Conservation (phyloP, 2,888 invertebrate species). For the Agrochola litura region DNA sequence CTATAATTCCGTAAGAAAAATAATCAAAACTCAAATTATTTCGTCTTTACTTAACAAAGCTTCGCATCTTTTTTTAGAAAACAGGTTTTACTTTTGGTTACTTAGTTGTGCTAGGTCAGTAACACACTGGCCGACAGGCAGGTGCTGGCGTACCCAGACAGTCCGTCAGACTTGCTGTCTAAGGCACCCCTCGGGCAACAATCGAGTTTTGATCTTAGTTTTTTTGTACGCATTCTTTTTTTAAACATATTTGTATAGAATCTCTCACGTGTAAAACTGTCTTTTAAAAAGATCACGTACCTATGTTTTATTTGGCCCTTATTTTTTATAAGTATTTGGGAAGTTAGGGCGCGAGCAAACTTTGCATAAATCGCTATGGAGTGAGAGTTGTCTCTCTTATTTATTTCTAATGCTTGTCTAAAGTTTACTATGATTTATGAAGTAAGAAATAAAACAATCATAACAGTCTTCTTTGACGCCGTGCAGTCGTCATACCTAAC, state of each 20-base stretch:
- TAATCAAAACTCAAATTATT: background rate
- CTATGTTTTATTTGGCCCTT: background rate
- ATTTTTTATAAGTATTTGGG: conserved; percentile 9
- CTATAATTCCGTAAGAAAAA: background rate
- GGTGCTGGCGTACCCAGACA: conserved; percentile 39
- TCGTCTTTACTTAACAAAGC: background rate
- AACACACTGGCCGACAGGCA: conserved; percentile 46
- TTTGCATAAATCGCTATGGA: background rate
- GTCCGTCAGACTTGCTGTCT: conserved; percentile 28
- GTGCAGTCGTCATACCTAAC: background rate
- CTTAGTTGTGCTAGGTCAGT: conserved; percentile 63
- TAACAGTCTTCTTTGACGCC: background rate
- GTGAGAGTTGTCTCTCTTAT: background rate
- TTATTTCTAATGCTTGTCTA: background rate
- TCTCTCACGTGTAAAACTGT: background rate
- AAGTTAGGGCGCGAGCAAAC: background rate
- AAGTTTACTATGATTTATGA: background rate
- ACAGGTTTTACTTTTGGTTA: conserved; percentile 53
- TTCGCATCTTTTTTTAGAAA: conserved; percentile 38
- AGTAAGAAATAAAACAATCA: background rate
- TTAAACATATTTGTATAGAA: background rate
- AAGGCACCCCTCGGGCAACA: conserved; percentile 46
- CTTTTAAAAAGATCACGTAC: background rate
- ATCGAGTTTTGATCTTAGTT: conserved; percentile 44
- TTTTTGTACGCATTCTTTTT: conserved; percentile 33